Conservation (phyloP, 1,140 invertebrate species). For the Camponotus floridanus region DNA sequence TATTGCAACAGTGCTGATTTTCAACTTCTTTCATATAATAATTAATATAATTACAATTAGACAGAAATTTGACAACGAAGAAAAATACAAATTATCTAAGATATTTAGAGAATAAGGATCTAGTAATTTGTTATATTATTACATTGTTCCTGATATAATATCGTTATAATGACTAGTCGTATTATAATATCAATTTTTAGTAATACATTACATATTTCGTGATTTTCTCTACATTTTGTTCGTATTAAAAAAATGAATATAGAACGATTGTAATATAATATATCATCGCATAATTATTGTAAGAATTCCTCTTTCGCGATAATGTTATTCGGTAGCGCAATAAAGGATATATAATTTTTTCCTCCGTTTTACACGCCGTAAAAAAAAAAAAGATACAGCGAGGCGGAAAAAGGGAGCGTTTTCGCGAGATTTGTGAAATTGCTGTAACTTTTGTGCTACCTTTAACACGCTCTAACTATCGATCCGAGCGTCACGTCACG, state of each 20-base stretch:
- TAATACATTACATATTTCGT: neutral
- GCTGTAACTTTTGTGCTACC: constrained; percentile 59
- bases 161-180: neutral
- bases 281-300: neutral
- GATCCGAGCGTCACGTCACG: constrained; percentile 49
- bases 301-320: constrained; percentile 3
- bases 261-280: neutral
- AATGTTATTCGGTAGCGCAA: constrained; percentile 1
- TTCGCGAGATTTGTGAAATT: constrained; percentile 52
- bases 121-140: neutral
- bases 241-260: neutral
- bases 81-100: neutral
- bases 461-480: constrained; percentile 63
- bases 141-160: neutral
- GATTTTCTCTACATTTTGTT: neutral
- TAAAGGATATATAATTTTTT: constrained; percentile 7
- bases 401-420: constrained; percentile 21
- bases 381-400: constrained; percentile 23
- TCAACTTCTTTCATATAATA: neutral
- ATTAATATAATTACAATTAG: neutral
- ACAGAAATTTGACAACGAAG: neutral
- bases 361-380: neutral
- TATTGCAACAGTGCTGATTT: too few species aligned
- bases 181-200: neutral
- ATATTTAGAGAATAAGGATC: neutral